Evolutionary conservation across 1,140 invertebrate genomes (phyloP).

Genomic region (Drosophila mauritiana): DNA sequence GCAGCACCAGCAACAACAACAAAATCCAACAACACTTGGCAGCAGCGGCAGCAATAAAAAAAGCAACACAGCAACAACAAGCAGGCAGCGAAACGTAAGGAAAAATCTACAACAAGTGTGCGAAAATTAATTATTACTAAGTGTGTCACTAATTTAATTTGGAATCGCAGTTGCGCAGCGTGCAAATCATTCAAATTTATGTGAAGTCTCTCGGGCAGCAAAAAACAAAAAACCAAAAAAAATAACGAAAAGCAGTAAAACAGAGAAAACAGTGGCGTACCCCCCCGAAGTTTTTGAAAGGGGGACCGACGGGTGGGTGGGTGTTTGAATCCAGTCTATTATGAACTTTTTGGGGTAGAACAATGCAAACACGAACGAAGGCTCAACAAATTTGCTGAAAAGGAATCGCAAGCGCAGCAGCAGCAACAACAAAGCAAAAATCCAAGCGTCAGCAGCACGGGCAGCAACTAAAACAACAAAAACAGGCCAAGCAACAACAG

Average conservation of each 20-base stretch:
- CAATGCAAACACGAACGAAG: constrained; percentile 69
- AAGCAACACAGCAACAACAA: constrained; percentile 15
- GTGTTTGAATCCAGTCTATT: constrained; percentile 53
- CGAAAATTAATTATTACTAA: constrained; percentile 82
- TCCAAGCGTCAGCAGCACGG: constrained; percentile 56
- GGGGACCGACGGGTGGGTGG: background rate
- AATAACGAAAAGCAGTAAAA: constrained; percentile 1
- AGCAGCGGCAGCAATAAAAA: constrained; percentile 26
- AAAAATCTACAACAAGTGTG: constrained; percentile 75
- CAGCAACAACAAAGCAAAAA: constrained; percentile 49
- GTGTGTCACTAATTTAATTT: constrained; percentile 82
- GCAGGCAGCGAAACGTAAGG: constrained; percentile 38
- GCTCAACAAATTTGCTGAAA: constrained; percentile 81
- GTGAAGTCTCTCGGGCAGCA: constrained; percentile 37
- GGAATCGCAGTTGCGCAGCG: constrained; percentile 68
- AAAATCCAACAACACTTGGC: constrained; percentile 24
- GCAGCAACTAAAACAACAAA: constrained; percentile 28
- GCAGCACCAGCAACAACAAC: constrained; percentile 12
- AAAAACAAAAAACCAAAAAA: constrained; percentile 22
- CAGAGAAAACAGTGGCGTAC: constrained; percentile 5
- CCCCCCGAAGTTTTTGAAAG: background rate
- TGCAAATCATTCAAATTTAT: constrained; percentile 78
- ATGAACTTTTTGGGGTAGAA: constrained; percentile 72
- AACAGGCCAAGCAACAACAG: constrained; percentile 37
- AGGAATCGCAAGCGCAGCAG: constrained; percentile 69